phyloP scores from a whole-genome alignment of 2,113 vertebrate species.

The Laterallus jamaicensis region DNA sequence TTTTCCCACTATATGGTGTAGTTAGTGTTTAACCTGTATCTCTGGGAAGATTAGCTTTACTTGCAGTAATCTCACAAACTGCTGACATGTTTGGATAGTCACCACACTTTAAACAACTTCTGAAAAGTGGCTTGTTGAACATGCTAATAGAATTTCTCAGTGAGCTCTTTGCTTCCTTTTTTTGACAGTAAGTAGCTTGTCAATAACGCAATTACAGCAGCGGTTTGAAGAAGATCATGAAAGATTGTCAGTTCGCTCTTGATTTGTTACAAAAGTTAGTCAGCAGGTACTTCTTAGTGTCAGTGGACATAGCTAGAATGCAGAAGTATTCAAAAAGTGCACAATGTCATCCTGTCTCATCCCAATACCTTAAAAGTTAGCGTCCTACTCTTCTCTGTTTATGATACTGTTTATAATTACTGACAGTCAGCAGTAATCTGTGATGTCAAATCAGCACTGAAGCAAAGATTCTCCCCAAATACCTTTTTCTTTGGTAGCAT shows the following conservation, averaged over 20 bases:
- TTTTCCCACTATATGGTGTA: not conserved
- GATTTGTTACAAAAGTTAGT: not conserved
- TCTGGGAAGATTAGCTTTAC: not conserved
- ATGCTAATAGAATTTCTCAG: not conserved
- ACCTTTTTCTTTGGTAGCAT: fast-evolving
- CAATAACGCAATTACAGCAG: not conserved
- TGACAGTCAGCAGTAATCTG: not conserved
- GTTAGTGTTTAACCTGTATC: not conserved
- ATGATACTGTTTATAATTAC: not conserved
- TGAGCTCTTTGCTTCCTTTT: not conserved
- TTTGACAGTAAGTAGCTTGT: not conserved
- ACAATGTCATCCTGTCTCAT: not conserved
- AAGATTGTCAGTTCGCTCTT: not conserved
- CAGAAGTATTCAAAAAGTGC: not conserved
- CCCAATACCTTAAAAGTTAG: not conserved
- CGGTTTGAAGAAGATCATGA: not conserved
- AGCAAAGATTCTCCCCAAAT: not conserved
- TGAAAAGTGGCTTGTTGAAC: not conserved
- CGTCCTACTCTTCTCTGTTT: not conserved
- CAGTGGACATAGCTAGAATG: not conserved
- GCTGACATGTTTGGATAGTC: not conserved
- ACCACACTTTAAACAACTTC: not conserved
- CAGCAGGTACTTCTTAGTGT: not conserved
- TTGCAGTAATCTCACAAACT: not conserved
- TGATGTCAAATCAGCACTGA: not conserved